Evolutionary conservation across 23 tunicate species (phyloP), one percentile per base, ranked within the genome.

Genomic region (Phallusia fumigata): DNA sequence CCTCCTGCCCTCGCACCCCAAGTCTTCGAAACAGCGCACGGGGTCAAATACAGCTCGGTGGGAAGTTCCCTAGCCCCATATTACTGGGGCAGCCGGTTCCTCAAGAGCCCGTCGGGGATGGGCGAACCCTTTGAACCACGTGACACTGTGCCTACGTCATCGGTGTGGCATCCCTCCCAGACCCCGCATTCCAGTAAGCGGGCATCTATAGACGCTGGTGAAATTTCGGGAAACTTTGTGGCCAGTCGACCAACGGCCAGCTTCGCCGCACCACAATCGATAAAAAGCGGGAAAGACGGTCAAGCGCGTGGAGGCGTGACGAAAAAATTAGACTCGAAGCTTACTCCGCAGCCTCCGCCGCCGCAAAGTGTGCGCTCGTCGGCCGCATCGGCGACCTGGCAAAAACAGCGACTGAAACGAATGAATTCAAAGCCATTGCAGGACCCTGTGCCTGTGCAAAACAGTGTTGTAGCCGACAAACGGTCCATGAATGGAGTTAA

Each of bases 11-110:
- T 44, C 21, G 52, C 90, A 13, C 33, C 80, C 15, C 84, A 83
- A 83, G 81, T 88, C 21, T 51, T 69, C 31, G 87, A 88, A 69
- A 88, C 92, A 0, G 13, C 86, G 21, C 92, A 88, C 35, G 92
- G 92, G 5, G 87, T 88, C 31, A 78, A 83, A 58, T 88, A 88
- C 84, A 83, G 87, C 75, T 40, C 92, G 0, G 35, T 65, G 28
- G 79, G 75, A 45, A 33, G 74, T 35, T 51, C 58, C 31, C 82
- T 52, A 0, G 64, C 50, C 72, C 82, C 82, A 6, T 74, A 44
- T 12, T 76, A 45, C 69, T 76, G 84, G 77, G 82, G 78, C 21
- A 49, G 58, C 19, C 81, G 91, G 0, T 35, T 87, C 58, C 82
- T 87, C 22, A 76, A 87, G 31, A 87, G 69, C 78, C 91, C 91